A percentile compares a stretch with the other conserved stretches of the same genome.
Conservation (phyloP, 2,113 vertebrate genomes). For the Heloderma charlesbogerti region DNA sequence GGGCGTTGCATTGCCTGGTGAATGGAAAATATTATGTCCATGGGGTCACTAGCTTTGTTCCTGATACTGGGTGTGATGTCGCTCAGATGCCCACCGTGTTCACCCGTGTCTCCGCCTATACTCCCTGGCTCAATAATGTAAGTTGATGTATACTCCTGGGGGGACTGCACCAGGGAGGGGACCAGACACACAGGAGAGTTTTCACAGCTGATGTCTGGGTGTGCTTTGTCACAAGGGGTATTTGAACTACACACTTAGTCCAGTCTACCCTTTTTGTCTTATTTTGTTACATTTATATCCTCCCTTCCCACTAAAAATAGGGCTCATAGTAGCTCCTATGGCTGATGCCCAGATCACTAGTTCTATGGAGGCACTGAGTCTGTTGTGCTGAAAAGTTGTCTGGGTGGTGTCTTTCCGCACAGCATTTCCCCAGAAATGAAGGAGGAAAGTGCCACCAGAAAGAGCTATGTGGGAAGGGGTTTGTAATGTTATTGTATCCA, state of each 20-base stretch:
- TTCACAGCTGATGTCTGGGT: background rate
- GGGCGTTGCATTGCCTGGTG: constrained; percentile 87
- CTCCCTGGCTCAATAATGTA: constrained; percentile 85
- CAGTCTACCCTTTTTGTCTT: background rate
- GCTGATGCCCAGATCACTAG: no score
- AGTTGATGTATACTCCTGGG: constrained; percentile 53
- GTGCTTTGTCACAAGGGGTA: background rate
- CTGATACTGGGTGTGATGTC: constrained; percentile 82
- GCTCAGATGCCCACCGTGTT: constrained; percentile 89
- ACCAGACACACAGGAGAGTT: background rate
- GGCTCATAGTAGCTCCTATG: no score
- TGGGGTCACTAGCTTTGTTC: constrained; percentile 92
- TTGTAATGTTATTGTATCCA: no score
- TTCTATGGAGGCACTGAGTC: no score
- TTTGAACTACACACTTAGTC: background rate
- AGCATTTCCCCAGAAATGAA: no score
- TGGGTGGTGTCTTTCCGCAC: no score
- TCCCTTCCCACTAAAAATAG: background rate
- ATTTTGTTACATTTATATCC: background rate
- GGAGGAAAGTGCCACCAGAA: no score
- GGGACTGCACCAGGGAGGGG: background rate
- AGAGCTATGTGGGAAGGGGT: no score
- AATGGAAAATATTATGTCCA: constrained; percentile 82
- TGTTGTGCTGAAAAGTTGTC: no score
- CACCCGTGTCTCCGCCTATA: constrained; percentile 88